A percentile compares a stretch with the other conserved stretches of the same genome.
Evolutionary conservation across 2,888 invertebrate species (phyloP).

Genomic region (Mythimna loreyi): DNA sequence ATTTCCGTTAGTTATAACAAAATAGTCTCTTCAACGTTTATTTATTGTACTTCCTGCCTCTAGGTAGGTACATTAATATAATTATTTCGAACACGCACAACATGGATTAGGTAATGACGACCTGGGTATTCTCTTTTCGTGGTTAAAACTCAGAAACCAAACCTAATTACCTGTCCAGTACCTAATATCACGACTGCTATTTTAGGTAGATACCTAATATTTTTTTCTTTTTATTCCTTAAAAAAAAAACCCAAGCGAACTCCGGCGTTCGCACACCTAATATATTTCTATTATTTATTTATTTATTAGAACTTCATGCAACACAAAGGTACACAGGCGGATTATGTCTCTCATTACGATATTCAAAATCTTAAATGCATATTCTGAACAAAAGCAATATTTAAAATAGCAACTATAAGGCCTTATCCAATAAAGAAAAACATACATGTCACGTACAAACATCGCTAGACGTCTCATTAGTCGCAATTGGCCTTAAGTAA

Average conservation of each 20-base stretch:
- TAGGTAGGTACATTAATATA: not conserved
- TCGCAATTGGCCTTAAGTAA: constrained; percentile 11
- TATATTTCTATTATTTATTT: too few relatives aligned
- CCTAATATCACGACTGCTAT: not conserved
- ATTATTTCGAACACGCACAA: constrained; percentile 1
- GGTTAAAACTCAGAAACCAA: not conserved
- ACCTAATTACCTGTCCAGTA: not conserved
- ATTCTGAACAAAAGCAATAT: not conserved
- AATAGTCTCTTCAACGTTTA: not conserved
- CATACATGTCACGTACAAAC: constrained; percentile 1
- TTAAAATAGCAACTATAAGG: not conserved
- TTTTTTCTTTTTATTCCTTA: too few relatives aligned
- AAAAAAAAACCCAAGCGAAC: too few relatives aligned
- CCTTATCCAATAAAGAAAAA: not conserved
- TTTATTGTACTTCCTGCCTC: not conserved
- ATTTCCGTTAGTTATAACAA: constrained; percentile 3
- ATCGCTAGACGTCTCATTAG: constrained; percentile 14
- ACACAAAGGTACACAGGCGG: too few relatives aligned
- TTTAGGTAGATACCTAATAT: not conserved
- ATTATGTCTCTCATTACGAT: too few relatives aligned
- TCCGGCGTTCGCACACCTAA: too few relatives aligned
- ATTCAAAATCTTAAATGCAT: too few relatives aligned
- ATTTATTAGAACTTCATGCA: too few relatives aligned
- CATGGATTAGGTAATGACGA: not conserved
- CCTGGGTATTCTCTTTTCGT: not conserved